These are phyloP conservation scores for Euzophera pinguis DNA, from an alignment of 2,888 invertebrate species.

Conservation along the genomic window DNA sequence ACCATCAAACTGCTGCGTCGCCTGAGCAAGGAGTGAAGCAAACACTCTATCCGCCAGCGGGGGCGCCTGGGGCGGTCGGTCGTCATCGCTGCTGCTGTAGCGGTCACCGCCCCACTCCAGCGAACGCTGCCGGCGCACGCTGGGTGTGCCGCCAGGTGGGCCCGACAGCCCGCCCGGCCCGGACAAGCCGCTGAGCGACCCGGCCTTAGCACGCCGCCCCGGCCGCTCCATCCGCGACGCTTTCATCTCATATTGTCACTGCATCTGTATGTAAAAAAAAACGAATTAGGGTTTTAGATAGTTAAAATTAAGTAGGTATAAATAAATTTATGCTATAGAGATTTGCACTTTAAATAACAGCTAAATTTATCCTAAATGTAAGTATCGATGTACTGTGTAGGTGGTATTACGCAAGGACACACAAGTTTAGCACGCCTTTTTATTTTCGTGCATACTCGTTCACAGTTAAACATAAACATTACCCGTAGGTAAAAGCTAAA, in stretches of 20 bases:
- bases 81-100: slow-evolving; percentile 78
- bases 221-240: slow-evolving; percentile 65
- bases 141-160: slow-evolving; percentile 32
- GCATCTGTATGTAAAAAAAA: no score
- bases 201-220: slow-evolving; percentile 66
- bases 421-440: no score
- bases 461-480: no score
- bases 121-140: slow-evolving; percentile 77
- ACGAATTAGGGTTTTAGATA: no score
- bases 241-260: slow-evolving; percentile 58
- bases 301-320: no score
- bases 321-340: no score
- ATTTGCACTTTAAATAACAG: no score
- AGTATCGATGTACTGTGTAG: no score
- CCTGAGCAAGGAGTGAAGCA: slow-evolving; percentile 76
- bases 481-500: no score
- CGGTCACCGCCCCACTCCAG: slow-evolving; percentile 80
- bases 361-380: no score
- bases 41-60: slow-evolving; percentile 74
- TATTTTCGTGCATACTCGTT: no score
- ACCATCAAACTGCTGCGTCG: slow-evolving; percentile 76
- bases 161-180: slow-evolving; percentile 49
- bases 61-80: slow-evolving; percentile 70
- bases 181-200: slow-evolving; percentile 66
- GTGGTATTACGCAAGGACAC: no score